Base-by-base conservation (phyloP, 1,140 invertebrate genomes). In the Ceratina australensis region DNA sequence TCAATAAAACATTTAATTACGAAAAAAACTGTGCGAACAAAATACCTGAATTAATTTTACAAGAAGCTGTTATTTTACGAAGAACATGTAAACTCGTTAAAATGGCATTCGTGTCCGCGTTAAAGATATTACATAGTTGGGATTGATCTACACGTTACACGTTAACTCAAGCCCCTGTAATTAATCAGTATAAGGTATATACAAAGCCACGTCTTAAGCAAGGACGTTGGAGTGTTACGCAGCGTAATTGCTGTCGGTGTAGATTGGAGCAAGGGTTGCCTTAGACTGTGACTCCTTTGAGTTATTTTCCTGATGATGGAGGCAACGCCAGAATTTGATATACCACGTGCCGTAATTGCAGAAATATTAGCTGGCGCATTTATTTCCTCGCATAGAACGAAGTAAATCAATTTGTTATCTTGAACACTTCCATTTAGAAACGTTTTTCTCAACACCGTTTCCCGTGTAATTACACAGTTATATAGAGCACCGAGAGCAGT, bases 161-260 rank as follows among this genome's bases (percentile, higher is more conserved):
- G 56, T 59, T 57, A 57, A 69, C 28, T 54, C 16, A 56, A 59
- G 33, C 52, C 24, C 16, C 26, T 13, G 33, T 71, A 52, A 71
- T 71, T 59, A 71, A 71, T 71, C 54, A 47, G 22, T 20, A 28
- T 67, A 67, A 67, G 65, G 13, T 67, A 8, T 50, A 26, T 22
- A 66, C 10, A 24, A 16, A 59, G 54, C 33, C 3, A 56, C 26
- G 20, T 47, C 22, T 47, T 12, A 13, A 26, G 0, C 3, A n/a
- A 10, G 18, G 28, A 12, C 12, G 16, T 24, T 42, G 42, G 22
- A 57, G 28, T 47, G 20, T 71, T 59, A 22, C 16, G 54, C 42
- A 8, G 22, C 20, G 28, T 59, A 59, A 71, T 71, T n/a, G 54
- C 67, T n/a, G 52, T 52, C 3, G 52, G 52, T 42, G n/a, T 28